Percentiles rank a stretch among this genome's conserved stretches.
Evolutionary conservation across 2,888 invertebrate genomes (phyloP).

Genomic region (Didymodactylos carnosus): DNA sequence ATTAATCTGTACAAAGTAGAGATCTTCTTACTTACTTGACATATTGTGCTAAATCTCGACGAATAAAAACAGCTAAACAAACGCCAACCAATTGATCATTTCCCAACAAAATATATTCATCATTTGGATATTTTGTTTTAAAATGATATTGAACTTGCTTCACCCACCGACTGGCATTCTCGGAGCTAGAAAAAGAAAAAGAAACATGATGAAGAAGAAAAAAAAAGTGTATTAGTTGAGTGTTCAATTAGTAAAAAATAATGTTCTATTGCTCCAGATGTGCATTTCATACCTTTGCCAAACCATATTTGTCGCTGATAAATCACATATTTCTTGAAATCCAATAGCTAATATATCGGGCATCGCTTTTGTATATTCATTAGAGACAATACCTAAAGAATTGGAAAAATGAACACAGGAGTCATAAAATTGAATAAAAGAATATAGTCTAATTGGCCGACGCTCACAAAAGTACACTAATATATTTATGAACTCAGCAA

Average conservation of each 20-base stretch:
- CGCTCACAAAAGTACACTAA: too few relatives aligned
- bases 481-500: too few relatives aligned
- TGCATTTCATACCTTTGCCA: slow-evolving; percentile 40
- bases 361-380: slow-evolving; percentile 36
- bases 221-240: not conserved
- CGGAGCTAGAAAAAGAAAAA: slow-evolving; percentile 43
- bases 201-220: not conserved
- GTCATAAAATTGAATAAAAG: too few relatives aligned
- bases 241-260: too few relatives aligned
- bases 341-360: slow-evolving; percentile 91
- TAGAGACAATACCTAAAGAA: slow-evolving; percentile 33
- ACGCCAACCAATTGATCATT: slow-evolving; percentile 76
- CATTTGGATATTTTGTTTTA: not conserved
- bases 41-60: slow-evolving; percentile 65
- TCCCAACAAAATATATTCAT: slow-evolving; percentile 59
- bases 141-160: slow-evolving; percentile 4
- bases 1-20: slow-evolving; percentile 41
- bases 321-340: slow-evolving; percentile 94
- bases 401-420: slow-evolving; percentile 7
- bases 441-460: too few relatives aligned
- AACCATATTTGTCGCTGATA: slow-evolving; percentile 93
- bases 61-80: slow-evolving; percentile 76
- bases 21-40: slow-evolving; percentile 40
- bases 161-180: slow-evolving; percentile 44
- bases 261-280: too few relatives aligned